These are phyloP conservation scores for Pelobates cultripes DNA, from an alignment of 2,797 vertebrate species.

Conservation along the genomic window DNA sequence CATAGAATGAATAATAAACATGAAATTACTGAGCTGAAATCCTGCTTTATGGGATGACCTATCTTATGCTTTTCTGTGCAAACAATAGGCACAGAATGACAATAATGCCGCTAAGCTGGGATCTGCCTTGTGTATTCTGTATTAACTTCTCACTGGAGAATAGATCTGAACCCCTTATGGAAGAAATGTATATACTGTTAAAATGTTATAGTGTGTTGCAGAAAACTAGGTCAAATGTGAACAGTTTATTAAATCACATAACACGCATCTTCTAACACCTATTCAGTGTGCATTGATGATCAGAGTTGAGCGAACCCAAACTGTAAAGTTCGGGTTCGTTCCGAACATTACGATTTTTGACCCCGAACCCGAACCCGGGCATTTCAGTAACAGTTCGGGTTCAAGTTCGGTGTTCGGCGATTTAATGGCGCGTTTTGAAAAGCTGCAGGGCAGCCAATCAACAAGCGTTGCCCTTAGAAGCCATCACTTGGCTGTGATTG, in stretches of 20 bases:
- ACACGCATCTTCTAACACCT: neutral
- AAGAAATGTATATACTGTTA: neutral
- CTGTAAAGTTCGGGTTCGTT: no score
- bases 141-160: neutral
- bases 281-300: no score
- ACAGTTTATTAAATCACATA: neutral
- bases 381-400: no score
- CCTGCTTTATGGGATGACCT: slow-evolving; percentile 6
- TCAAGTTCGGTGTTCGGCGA: no score
- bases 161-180: neutral
- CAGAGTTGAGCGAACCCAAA: no score
- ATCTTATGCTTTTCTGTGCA: slow-evolving; percentile 2
- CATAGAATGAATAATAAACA: neutral
- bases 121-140: neutral
- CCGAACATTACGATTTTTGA: no score
- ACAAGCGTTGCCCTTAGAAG: no score
- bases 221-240: neutral
- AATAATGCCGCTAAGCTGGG: neutral
- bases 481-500: no score
- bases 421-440: no score
- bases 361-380: no score
- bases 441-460: no score
- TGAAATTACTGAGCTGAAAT: neutral
- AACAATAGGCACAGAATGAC: neutral
- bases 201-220: neutral